Conservation (phyloP, 2,888 invertebrate species). For the Drosophila neonasuta region DNA sequence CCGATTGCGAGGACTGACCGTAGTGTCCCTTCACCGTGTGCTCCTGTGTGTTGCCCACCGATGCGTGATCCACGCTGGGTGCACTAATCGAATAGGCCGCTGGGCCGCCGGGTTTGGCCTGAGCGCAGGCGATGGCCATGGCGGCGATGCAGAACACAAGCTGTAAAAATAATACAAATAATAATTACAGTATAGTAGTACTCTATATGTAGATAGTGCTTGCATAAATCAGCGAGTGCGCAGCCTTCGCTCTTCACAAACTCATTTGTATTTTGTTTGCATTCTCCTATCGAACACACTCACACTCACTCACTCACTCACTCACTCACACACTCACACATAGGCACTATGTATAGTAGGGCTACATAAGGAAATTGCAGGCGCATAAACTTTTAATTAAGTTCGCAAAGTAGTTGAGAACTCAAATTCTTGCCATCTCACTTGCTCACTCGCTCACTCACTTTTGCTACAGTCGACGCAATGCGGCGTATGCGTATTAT, state of each 20-base stretch:
- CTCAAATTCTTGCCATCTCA: constrained; percentile 21
- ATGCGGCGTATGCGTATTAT: constrained; percentile 46
- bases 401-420: constrained; percentile 64
- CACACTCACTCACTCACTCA: background rate
- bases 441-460: background rate
- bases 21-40: constrained; percentile 82
- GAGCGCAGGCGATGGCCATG: constrained; percentile 76
- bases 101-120: constrained; percentile 81
- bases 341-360: constrained; percentile 1
- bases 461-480: constrained; percentile 13
- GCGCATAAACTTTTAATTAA: constrained; percentile 72
- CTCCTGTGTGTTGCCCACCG: constrained; percentile 81
- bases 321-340: background rate
- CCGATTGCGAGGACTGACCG: constrained; percentile 82
- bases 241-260: constrained; percentile 19
- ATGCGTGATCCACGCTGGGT: constrained; percentile 81
- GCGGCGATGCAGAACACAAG: constrained; percentile 79
- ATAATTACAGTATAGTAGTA: too few relatives aligned
- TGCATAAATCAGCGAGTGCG: constrained; percentile 32
- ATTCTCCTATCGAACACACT: constrained; percentile 21
- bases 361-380: constrained; percentile 66
- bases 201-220: background rate
- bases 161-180: constrained; percentile 39
- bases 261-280: constrained; percentile 53
- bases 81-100: constrained; percentile 82